These are phyloP conservation scores for Hydropotes inermis DNA, from an alignment of 2,113 vertebrate genomes.

Conservation along the genomic window DNA sequence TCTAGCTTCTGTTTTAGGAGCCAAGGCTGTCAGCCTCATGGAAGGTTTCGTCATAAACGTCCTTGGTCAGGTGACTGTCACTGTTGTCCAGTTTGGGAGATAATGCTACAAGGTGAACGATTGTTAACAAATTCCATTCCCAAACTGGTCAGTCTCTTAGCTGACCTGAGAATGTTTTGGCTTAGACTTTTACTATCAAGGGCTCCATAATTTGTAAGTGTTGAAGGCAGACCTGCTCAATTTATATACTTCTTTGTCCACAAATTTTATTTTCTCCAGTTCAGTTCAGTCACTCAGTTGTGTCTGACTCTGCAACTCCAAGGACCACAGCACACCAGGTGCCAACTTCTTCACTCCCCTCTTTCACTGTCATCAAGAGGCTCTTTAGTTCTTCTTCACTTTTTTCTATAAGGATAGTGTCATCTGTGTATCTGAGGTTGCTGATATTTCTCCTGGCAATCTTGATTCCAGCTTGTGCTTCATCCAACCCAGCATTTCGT, in stretches of 20 bases:
- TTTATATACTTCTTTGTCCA: not conserved
- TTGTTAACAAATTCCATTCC: not conserved
- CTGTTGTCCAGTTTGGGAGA: not conserved
- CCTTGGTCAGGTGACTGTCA: not conserved
- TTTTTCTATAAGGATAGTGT: not conserved
- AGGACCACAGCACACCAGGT: not conserved
- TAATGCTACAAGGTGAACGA: not conserved
- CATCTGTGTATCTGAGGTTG: not conserved
- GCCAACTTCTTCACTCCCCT: not conserved
- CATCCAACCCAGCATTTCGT: not conserved
- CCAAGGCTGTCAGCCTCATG: not conserved
- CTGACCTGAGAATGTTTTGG: not conserved
- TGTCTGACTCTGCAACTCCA: not conserved
- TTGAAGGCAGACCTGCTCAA: not conserved
- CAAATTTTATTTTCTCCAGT: not conserved
- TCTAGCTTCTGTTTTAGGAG: not conserved
- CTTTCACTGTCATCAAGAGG: not conserved
- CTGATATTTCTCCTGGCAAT: not conserved
- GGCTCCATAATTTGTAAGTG: not conserved
- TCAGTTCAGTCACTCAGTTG: not conserved
- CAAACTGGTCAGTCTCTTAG: not conserved
- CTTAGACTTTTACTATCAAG: not conserved
- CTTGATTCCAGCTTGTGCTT: not conserved
- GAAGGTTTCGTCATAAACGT: not conserved
- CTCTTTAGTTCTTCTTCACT: not conserved